Evolutionary conservation across 2,888 invertebrate species (phyloP).

Genomic region (Trypoxylon attenuatum): DNA sequence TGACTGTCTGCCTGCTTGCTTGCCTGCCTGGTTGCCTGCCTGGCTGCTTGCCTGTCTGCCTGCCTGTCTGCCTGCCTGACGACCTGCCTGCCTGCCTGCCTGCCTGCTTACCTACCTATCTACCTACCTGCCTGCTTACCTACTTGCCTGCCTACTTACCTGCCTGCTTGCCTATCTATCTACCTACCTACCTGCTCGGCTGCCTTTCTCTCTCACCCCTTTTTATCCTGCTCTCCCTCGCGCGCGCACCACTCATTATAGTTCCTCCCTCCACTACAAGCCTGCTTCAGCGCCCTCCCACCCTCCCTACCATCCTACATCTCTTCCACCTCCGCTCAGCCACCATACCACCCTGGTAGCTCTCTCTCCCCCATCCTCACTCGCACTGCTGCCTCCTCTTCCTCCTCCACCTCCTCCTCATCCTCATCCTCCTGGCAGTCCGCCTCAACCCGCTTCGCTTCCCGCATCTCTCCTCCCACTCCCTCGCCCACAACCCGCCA

Average conservation of each 20-base stretch:
- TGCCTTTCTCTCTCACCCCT: constrained; percentile 44
- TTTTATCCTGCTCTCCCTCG: constrained; percentile 55
- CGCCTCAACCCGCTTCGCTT: constrained; percentile 41
- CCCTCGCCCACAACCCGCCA: constrained; percentile 24
- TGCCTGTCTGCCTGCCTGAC: no score
- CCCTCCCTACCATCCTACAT: constrained; percentile 16
- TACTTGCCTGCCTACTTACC: no score
- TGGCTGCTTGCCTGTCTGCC: no score
- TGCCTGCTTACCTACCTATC: no score
- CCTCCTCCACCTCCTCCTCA: neutral
- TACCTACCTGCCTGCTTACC: no score
- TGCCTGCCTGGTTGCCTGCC: no score
- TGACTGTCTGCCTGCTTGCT: no score
- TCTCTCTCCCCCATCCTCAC: constrained; percentile 22
- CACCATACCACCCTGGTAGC: constrained; percentile 31
- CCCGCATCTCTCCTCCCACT: constrained; percentile 15
- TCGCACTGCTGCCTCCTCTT: constrained; percentile 14
- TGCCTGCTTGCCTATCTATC: no score
- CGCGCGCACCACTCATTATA: constrained; percentile 66
- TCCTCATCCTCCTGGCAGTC: constrained; percentile 28
- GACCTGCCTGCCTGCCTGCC: no score
- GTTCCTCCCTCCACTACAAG: constrained; percentile 53
- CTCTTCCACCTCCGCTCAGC: constrained; percentile 31
- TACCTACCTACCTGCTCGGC: no score
- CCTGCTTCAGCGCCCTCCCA: constrained; percentile 29